A percentile compares a stretch with the other conserved stretches of the same genome.
These are phyloP conservation scores for Sphenodon punctatus DNA, from an alignment of 2,797 vertebrate species.

Conservation along the genomic window DNA sequence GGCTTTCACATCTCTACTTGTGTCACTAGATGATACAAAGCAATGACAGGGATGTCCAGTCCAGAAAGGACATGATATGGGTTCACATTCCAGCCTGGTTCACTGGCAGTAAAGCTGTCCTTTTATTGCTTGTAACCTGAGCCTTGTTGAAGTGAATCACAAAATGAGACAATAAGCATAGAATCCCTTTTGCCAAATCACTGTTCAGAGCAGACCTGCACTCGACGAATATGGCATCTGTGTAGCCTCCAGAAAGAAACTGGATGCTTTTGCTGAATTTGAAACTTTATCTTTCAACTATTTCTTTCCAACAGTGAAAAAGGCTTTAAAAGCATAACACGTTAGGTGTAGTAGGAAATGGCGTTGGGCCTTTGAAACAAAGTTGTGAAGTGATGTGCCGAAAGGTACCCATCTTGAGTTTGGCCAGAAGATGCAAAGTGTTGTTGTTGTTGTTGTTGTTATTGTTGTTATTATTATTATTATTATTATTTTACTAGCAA, in stretches of 20 bases:
- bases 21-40: too few species aligned
- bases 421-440: background rate
- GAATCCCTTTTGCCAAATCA: background rate
- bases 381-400: background rate
- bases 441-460: too few species aligned
- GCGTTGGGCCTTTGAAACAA: background rate
- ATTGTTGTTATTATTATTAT: too few species aligned
- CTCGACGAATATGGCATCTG: background rate
- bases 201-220: background rate
- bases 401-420: background rate
- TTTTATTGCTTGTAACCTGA: background rate
- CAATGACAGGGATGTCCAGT: background rate
- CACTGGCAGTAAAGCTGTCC: background rate
- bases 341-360: background rate
- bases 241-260: too few species aligned
- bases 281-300: background rate
- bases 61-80: background rate
- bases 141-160: background rate
- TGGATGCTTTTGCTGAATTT: too few species aligned
- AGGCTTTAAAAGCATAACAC: background rate
- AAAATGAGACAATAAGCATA: background rate
- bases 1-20: too few species aligned
- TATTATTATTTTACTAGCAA: too few species aligned
- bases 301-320: background rate
- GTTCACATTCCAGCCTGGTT: background rate